Evolutionary conservation across 2,797 vertebrate species (phyloP).

Genomic region (Typhlichthys eigenmanni): DNA sequence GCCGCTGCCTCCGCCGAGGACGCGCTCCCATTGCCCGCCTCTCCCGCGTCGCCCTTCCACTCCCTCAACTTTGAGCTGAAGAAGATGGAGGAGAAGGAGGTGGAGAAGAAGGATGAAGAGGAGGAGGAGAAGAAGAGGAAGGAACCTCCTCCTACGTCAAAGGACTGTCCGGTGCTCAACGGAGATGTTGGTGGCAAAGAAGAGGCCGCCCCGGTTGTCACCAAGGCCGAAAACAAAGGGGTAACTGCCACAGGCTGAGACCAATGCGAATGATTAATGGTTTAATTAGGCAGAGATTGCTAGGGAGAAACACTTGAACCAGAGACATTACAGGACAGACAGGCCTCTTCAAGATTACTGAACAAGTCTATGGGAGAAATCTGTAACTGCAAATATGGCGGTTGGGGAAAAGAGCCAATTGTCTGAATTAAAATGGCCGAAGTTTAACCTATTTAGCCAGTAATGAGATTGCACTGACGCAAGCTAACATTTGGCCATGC

Average conservation of each 20-base stretch:
- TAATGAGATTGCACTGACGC: no score
- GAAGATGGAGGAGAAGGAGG: slow-evolving; percentile 53
- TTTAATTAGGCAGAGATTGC: no score
- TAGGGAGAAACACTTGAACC: no score
- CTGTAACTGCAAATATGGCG: no score
- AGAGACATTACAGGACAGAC: no score
- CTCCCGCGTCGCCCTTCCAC: slow-evolving; percentile 61
- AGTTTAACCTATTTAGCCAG: no score
- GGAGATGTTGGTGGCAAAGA: slow-evolving; percentile 46
- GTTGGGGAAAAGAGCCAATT: no score
- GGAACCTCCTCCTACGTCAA: slow-evolving; percentile 13
- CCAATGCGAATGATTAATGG: not conserved
- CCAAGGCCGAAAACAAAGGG: slow-evolving; percentile 36
- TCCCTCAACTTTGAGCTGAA: slow-evolving; percentile 63
- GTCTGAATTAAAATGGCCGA: no score
- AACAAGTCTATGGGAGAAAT: no score
- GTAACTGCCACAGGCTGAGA: slow-evolving; percentile 33
- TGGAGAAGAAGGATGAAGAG: slow-evolving; percentile 51
- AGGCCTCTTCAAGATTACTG: no score
- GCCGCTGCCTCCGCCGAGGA: slow-evolving; percentile 46
- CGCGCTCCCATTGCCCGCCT: slow-evolving; percentile 38
- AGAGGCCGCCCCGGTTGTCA: slow-evolving; percentile 11
- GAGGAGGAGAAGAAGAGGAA: slow-evolving; percentile 5
- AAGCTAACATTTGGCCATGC: no score
- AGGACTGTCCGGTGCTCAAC: slow-evolving; percentile 27